Base-by-base conservation (phyloP, 2,113 vertebrate genomes). In the Clupea harengus region DNA sequence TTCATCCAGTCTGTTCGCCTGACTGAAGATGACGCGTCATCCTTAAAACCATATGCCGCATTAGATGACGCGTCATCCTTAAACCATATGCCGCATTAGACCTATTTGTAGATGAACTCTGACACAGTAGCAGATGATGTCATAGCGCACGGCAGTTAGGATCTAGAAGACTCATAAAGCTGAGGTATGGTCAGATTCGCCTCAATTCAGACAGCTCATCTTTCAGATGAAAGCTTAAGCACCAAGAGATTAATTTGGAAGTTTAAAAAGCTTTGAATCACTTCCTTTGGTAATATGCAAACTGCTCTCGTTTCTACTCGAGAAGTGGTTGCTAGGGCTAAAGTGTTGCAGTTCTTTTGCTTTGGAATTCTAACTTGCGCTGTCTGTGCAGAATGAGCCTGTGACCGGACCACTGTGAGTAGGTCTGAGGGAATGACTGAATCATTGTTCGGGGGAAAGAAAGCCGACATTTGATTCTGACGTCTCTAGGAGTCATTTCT, bases 21-120 rank as follows among this genome's bases (percentile, higher is more conserved):
- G 72, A 85, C 86, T 89, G 88, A 78, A 46, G 83, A 82, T 50
- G 22, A 81, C 83, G 90, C 89, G 84, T 89, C 90, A 91, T 52
- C 44, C 8, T 64, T 28, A 52, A 52, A 60, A 46, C 54, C 82
- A 75, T 86, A 85, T 25, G 81, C 45, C 22, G 0, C 49, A 64
- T 87, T 86, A 46, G 83, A 82, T 50, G 22, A 81, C 83, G 90
- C 89, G 84, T 89, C 90, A 91, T 52, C 44, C 8, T 64, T 28
- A 52, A 60, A 46, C 54, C 82, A 75, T 86, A 85, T 25, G 81
- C 45, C 39, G 49, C 52, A 49, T 87, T 85, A 25, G 82, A 82
- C 85, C 90, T 94, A 94, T 94, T 94, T 91, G 91, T 92, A 93
- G 86, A n/a, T n/a, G 86, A 85, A 86, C 83, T 88, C 86, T 86